Evolutionary conservation across 2,797 vertebrate species (phyloP).

Genomic region (Nyctalus aviator): DNA sequence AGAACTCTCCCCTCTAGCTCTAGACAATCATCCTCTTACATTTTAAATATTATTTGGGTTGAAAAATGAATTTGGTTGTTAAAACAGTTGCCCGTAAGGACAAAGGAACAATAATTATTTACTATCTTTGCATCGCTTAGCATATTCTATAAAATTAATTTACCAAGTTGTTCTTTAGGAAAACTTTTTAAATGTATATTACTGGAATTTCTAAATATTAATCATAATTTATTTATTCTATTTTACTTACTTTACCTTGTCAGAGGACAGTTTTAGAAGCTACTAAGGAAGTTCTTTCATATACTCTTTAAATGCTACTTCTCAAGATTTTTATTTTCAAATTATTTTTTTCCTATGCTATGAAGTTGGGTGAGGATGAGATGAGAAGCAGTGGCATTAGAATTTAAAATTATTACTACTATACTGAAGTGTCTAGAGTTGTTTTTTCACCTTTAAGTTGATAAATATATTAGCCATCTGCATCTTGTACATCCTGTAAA

Average conservation of each 20-base stretch:
- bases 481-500: not conserved
- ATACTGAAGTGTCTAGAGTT: not conserved
- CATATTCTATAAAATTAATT: not conserved
- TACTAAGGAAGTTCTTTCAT: conserved; percentile 32
- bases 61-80: conserved; percentile 59
- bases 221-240: not conserved
- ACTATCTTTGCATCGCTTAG: not conserved
- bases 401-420: not conserved
- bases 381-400: not conserved
- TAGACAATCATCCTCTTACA: conserved; percentile 37
- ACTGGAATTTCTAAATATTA: conserved; percentile 20
- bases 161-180: not conserved
- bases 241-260: conserved; percentile 10
- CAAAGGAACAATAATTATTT: not conserved
- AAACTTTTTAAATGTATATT: not conserved
- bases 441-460: conserved; percentile 37
- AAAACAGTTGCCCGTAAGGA: conserved; percentile 51
- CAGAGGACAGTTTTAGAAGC: not conserved
- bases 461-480: not conserved
- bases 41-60: conserved; percentile 60
- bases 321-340: conserved; percentile 32
- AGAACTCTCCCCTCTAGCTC: not conserved
- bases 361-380: not conserved
- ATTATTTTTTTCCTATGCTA: not conserved
- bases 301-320: not conserved